Conservation (phyloP, 2,113 vertebrate genomes). For the Plestiodon gilberti region DNA sequence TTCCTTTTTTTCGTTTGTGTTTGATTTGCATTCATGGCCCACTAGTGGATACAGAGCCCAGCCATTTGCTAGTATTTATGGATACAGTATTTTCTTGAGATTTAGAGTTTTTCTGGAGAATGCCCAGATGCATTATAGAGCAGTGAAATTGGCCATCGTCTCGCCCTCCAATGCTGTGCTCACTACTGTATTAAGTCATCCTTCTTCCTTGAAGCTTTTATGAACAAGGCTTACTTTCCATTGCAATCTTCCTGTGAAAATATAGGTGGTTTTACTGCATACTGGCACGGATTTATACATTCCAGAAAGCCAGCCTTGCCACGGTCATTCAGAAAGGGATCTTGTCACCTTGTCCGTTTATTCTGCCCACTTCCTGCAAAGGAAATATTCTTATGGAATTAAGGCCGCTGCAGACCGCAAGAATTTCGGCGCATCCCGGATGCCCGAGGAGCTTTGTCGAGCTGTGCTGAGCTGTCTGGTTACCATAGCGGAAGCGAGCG, state of each 20-base stretch:
- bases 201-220: slow-evolving; percentile 6
- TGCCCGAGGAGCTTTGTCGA: no score
- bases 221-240: not conserved
- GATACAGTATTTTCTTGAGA: not conserved
- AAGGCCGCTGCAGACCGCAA: no score
- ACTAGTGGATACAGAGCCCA: not conserved
- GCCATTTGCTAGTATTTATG: not conserved
- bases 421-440: no score
- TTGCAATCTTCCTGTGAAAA: slow-evolving; percentile 25
- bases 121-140: not conserved
- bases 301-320: slow-evolving; percentile 36
- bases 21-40: not conserved
- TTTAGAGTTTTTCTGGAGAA: not conserved
- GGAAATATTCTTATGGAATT: slow-evolving; percentile 34
- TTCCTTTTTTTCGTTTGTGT: not conserved
- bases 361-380: not conserved
- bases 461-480: no score
- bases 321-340: slow-evolving; percentile 40
- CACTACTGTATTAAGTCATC: not conserved
- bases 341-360: slow-evolving; percentile 35
- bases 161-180: accelerated
- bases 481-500: no score
- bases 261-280: not conserved
- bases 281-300: not conserved
- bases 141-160: not conserved